Evolutionary conservation across 1,140 invertebrate species (phyloP).

Genomic region (Bombus waltoni): DNA sequence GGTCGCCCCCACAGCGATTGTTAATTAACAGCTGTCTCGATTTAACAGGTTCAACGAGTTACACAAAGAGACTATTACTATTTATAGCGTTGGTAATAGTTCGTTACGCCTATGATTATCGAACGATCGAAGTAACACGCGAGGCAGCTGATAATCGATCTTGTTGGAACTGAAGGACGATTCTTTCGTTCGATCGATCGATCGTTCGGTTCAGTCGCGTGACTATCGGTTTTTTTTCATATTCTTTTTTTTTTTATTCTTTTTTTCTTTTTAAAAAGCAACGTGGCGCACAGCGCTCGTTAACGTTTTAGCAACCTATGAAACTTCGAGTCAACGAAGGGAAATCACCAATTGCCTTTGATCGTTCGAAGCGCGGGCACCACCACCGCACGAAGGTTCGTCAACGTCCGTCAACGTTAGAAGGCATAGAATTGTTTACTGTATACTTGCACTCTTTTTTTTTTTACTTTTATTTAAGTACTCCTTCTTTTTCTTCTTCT

Average conservation of each 20-base stretch:
- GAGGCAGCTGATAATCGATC: constrained; percentile 5
- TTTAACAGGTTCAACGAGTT: constrained; percentile 13
- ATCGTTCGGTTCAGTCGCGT: background rate
- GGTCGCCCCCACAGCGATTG: too few species aligned
- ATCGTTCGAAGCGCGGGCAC: constrained; percentile 57
- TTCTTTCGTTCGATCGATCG: constrained; percentile 3
- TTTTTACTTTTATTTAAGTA: constrained; percentile 41
- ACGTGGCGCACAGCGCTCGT: constrained; percentile 24
- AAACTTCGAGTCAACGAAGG: constrained; percentile 48
- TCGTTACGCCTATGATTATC: constrained; percentile 15
- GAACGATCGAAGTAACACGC: background rate
- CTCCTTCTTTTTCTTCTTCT: background rate
- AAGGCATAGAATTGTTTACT: constrained; percentile 79
- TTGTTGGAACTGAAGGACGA: background rate
- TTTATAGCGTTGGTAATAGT: constrained; percentile 11
- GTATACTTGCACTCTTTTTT: constrained; percentile 29
- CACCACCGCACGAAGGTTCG: constrained; percentile 77
- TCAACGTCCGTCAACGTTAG: constrained; percentile 74
- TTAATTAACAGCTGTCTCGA: constrained; percentile 6
- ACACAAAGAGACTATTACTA: constrained; percentile 32
- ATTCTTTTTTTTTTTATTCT: background rate
- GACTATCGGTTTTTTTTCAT: background rate
- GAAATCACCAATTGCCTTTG: background rate
- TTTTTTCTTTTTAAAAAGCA: background rate
- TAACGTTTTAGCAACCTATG: constrained; percentile 31